Evolutionary conservation across 2,888 invertebrate species (phyloP), one percentile per base, ranked within the genome.

Genomic region (Ceramica pisi): DNA sequence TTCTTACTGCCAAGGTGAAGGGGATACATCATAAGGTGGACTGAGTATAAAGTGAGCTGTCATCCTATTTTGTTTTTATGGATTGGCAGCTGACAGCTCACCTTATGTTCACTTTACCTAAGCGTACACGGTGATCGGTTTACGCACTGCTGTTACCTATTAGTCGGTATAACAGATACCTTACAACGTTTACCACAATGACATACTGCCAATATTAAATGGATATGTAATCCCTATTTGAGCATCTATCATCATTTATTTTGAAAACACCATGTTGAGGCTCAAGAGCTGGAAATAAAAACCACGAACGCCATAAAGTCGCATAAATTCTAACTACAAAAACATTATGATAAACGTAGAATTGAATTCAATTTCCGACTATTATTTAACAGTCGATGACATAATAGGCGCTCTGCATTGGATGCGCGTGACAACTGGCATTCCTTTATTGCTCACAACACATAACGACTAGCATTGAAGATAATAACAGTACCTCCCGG

Each of bases 371-470:
- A 68, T 81, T 78, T 81, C 82, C 57, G 46, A 61, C 41, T 63
- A 68, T 81, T 72, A 71, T 72, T 53, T 59, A 77, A 35, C 57
- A 64, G 64, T 51, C 46, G 67, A 70, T 80, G 75, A 79, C 79
- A 80, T 79, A 80, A 80, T 63, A 64, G 64, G 41, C 59, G 48
- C 55, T 50, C 59, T 62, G 66, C 60, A 67, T 61, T 64, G 59
- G 63, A 67, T 71, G 81, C 70, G 62, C 80, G 56, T 75, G 79
- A 71, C 62, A 78, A 55, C 74, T 65, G 67, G 60, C 70, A 80
- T 80, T 80, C 71, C 69, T 65, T 67, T 70, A 75, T 70, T 76
- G 68, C 63, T 63, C 62, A 79, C 51, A 66, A 50, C 26, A 50
- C 26, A 64, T 60, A 78, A 80, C 59, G 62, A 56, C 38, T 55